Evolutionary conservation across 2,113 vertebrate species (phyloP).

Genomic region (Tringa solitaria): DNA sequence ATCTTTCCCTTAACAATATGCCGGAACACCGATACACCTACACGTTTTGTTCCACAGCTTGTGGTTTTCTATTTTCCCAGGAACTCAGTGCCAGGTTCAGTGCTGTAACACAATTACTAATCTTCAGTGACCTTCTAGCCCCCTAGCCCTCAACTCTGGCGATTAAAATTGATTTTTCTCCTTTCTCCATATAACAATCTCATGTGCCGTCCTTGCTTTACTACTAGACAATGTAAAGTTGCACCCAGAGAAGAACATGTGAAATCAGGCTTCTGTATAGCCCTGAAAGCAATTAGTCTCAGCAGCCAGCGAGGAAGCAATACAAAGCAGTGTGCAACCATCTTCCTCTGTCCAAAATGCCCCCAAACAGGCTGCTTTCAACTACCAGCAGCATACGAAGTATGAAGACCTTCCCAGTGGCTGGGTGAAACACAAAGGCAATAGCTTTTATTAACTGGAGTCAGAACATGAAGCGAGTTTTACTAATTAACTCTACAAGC

Average conservation of each 20-base stretch:
- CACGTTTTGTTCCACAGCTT: neutral
- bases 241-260: neutral
- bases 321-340: neutral
- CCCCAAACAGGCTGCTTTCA: neutral
- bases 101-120: neutral
- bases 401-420: neutral
- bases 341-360: neutral
- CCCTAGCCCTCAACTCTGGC: neutral
- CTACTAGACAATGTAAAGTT: neutral
- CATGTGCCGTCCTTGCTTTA: neutral
- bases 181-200: neutral
- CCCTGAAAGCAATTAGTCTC: neutral
- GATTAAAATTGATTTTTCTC: constrained; percentile 10
- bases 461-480: neutral
- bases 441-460: neutral
- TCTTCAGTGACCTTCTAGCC: neutral
- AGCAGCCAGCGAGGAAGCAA: neutral
- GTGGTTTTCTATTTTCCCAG: neutral
- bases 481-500: constrained; percentile 4
- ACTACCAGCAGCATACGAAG: neutral
- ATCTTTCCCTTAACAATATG: neutral
- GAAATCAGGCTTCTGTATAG: neutral
- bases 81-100: neutral
- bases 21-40: neutral
- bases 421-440: neutral